These are phyloP conservation scores for Festucalex cinctus DNA, from an alignment of 2,113 vertebrate species.

Conservation along the genomic window DNA sequence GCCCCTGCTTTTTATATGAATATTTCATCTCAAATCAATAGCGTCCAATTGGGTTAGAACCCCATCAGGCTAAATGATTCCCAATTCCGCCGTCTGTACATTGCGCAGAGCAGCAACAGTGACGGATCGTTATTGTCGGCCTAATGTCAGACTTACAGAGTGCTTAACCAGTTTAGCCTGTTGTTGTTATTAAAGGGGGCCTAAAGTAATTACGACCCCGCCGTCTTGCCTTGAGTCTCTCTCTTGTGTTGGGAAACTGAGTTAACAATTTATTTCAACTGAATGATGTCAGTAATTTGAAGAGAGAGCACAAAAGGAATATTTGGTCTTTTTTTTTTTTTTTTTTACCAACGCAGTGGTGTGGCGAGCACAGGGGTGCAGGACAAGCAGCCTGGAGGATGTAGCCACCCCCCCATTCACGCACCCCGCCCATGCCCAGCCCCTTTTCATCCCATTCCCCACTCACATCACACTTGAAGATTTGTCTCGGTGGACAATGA, in stretches of 20 bases:
- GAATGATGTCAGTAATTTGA: slow-evolving; percentile 18
- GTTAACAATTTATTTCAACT: slow-evolving; percentile 33
- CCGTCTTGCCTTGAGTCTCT: slow-evolving; percentile 21
- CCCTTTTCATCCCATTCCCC: slow-evolving; percentile 37
- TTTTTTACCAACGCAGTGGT: too few relatives aligned
- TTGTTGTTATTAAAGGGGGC: slow-evolving; percentile 37
- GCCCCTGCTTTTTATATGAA: slow-evolving; percentile 23
- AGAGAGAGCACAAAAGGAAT: background rate
- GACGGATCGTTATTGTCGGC: slow-evolving; percentile 53
- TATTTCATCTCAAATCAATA: slow-evolving; percentile 63
- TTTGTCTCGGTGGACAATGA: slow-evolving; percentile 41
- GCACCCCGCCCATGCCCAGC: background rate
- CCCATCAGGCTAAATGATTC: slow-evolving; percentile 53
- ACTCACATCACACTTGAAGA: slow-evolving; percentile 27
- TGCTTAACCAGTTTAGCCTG: slow-evolving; percentile 52
- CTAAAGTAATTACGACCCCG: slow-evolving; percentile 55
- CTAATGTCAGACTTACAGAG: slow-evolving; percentile 49
- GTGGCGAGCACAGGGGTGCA: slow-evolving; percentile 4
- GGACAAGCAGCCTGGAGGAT: slow-evolving; percentile 24
- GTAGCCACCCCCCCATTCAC: background rate
- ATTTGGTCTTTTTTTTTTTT: slow-evolving; percentile 7
- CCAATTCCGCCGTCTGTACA: slow-evolving; percentile 38
- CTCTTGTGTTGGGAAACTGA: slow-evolving; percentile 26
- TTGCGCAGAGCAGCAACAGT: slow-evolving; percentile 36
- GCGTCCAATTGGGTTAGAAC: slow-evolving; percentile 59